Base-by-base conservation (phyloP, 2,888 invertebrate species). In the Stramonita haemastoma region DNA sequence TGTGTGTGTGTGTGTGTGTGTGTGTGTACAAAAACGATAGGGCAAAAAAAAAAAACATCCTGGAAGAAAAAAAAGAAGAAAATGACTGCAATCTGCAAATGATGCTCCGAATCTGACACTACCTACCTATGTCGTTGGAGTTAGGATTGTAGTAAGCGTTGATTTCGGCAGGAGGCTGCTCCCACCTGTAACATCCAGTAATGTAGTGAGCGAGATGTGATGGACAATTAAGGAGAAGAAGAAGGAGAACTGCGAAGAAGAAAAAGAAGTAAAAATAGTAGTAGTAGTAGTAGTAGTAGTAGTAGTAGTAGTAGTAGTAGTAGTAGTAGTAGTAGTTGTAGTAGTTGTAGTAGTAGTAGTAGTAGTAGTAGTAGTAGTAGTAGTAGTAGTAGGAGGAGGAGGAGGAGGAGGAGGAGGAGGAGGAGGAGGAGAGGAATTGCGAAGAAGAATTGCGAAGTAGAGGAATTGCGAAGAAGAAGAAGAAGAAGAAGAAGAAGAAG, bases 121-220 rank as follows among this genome's bases (percentile, higher is more conserved):
- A 89, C 96, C 96, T 96, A 98, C 98, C 98, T 57, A 96, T 96
- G 56, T 96, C 96, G 91, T 96, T 96, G 46, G 95, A 95, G 90
- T 96, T 96, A 13, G 96, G 96, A 89, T 96, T 96, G 93, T 96
- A 96, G 93, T 96, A 96, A 5, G 96, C 96, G 92, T 96, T 96
- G 34, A 96, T 96, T 4, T 96, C 95, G 11, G 96, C 95, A 5
- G 95, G 95, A 36, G 93, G 94, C 84, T 95, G 95, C 26, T 94
- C 94, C 95, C 95, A 95, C 57, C 95, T 95, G 86, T 73, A 46
- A 90, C 15, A 84, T 4, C 15, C 60, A 19, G 60, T 22, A 60
- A 15, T 60, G 60, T 13, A 60, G 60, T 60, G 60, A n/a, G n/a
- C n/a, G 4, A 60, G 15, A 19, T n/a, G 60, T 60, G 22, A 60